These are phyloP conservation scores for Narcine bancroftii DNA, from an alignment of 2,113 vertebrate genomes.

Conservation along the genomic window DNA sequence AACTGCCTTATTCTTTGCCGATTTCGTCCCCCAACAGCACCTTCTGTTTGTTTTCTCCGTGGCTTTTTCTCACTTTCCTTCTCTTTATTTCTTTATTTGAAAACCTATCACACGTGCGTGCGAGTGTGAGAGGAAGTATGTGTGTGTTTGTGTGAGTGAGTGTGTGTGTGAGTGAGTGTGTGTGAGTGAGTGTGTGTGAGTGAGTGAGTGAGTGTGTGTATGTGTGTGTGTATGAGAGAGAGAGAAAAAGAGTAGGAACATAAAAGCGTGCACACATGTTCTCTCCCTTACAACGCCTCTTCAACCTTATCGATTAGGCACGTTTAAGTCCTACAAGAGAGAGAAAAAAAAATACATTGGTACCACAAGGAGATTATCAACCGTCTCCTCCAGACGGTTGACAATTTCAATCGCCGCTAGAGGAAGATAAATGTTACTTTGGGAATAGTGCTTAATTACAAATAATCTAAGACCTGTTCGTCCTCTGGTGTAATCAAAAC, in stretches of 20 bases:
- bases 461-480: conserved; percentile 64
- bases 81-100: background rate
- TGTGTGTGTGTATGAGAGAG: too few species aligned
- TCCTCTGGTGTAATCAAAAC: conserved; percentile 56
- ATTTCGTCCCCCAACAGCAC: background rate
- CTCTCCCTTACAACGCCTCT: conserved; percentile 46
- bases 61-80: background rate
- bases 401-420: conserved; percentile 65
- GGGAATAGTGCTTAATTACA: conserved; percentile 76
- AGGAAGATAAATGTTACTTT: conserved; percentile 77
- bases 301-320: conserved; percentile 74
- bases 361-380: conserved; percentile 59
- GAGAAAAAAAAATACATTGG: conserved; percentile 45
- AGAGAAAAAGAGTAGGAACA: background rate
- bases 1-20: conserved; percentile 4
- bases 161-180: too few species aligned
- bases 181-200: too few species aligned
- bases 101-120: background rate
- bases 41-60: background rate
- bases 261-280: background rate
- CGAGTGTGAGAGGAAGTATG: background rate
- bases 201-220: too few species aligned
- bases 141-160: too few species aligned
- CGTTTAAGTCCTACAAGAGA: conserved; percentile 59
- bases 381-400: conserved; percentile 65